A percentile compares a stretch with the other conserved stretches of the same genome.
Conservation (phyloP, 2,888 invertebrate species). For the Seladonia tumulorum region DNA sequence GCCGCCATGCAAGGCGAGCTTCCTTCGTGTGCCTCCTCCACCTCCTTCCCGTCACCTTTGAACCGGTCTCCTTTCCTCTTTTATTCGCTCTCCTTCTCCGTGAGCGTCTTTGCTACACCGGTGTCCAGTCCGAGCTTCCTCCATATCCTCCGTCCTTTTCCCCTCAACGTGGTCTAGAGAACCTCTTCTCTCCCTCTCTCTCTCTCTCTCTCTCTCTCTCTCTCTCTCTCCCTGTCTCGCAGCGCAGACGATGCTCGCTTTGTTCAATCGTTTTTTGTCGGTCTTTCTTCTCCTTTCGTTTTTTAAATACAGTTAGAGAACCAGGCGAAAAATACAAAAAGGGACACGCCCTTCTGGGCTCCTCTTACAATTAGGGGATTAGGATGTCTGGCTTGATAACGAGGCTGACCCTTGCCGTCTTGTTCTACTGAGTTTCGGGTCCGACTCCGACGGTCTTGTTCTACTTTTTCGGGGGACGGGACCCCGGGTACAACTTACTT, state of each 20-base stretch:
- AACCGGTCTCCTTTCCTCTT: slow-evolving; percentile 55
- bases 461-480: slow-evolving; percentile 1
- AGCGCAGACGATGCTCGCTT: background rate
- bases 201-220: background rate
- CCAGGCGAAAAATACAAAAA: slow-evolving; percentile 12
- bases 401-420: slow-evolving; percentile 40
- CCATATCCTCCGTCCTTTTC: background rate
- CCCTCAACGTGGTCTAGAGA: background rate
- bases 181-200: background rate
- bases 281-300: background rate
- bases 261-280: background rate
- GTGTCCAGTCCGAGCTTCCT: slow-evolving; percentile 40
- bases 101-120: slow-evolving; percentile 28
- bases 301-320: background rate
- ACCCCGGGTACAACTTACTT: background rate
- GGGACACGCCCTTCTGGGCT: slow-evolving; percentile 9
- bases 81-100: slow-evolving; percentile 17
- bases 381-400: slow-evolving; percentile 43
- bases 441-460: slow-evolving; percentile 17
- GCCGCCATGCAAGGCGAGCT: slow-evolving; percentile 78
- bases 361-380: slow-evolving; percentile 51
- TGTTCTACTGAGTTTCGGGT: slow-evolving; percentile 32
- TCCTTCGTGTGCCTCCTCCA: slow-evolving; percentile 68
- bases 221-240: background rate
- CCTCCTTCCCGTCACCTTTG: slow-evolving; percentile 66